Base-by-base conservation (phyloP, 2,888 invertebrate genomes). In the Lingula anatina region DNA sequence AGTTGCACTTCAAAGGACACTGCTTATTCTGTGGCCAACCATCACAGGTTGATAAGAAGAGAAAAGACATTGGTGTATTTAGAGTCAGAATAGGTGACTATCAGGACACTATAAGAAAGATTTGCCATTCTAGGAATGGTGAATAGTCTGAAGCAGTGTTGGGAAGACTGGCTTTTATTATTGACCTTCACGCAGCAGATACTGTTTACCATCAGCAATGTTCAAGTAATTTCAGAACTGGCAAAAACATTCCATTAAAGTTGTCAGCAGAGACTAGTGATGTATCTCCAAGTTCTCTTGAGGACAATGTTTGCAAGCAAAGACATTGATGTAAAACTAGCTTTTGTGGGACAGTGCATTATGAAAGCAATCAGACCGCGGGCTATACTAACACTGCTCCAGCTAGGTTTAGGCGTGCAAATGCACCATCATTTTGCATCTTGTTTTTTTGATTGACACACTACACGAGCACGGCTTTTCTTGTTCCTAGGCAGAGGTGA, bases 401-500 rank as follows among this genome's bases (percentile, higher is more conserved):
- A 59, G 45, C 7, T 63, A 4, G 61, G 57, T 3, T 47, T 62
- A 3, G 60, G 48, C 12, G 49, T 62, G 1, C 62, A 62, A 44
- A n/a, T 62, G 27, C 60, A 61, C 39, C 58, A 61, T 36, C 56
- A 54, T n/a, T 61, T 51, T 50, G 49, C 43, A 18, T 64, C 64
- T 12, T 52, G 45, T 25, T 60, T 50, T n/a, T 49, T 49, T 63
- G 5, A 49, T 64, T 20, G 65, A 65, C 37, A 50, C 54, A 2
- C 47, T 64, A 18, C 39, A 58, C 41, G 47, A 40, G 20, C 43
- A 54, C 26, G 64, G 62, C 7, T 63, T 62, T 41, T 54, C 50
- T 37, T 45, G 45, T 20, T 54, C 56, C 1, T 56, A 62, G 46
- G 21, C 20, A 1, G 59, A 60, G 47, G 50, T 54, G 2, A 41